Conservation (phyloP, 37 sponge, comb jelly and placozoan genomes). For the Diacarnus erythraeanus region DNA sequence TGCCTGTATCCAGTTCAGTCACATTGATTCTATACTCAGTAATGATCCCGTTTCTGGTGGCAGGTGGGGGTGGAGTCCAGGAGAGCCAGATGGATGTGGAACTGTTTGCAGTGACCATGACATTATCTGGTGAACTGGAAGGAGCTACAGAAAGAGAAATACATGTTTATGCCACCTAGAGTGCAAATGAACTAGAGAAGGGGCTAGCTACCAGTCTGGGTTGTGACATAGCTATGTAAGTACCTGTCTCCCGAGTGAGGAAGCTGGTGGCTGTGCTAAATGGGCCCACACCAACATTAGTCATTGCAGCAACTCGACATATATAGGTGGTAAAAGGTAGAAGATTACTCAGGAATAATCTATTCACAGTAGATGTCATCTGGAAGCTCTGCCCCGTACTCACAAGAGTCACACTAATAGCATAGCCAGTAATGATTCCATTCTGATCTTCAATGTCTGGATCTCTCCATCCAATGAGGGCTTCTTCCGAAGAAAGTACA, state of each 20-base stretch:
- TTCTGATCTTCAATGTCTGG: conserved; percentile 32
- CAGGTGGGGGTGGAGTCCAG: conserved; percentile 24
- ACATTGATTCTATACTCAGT: conserved; percentile 29
- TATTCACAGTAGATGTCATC: neutral
- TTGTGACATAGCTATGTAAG: neutral
- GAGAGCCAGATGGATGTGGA: conserved; percentile 5
- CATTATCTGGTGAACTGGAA: conserved; percentile 9
- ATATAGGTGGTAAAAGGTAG: conserved; percentile 18
- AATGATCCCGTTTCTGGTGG: conserved; percentile 32
- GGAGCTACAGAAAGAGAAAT: conserved; percentile 10
- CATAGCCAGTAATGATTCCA: conserved; percentile 33
- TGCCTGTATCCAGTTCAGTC: conserved; percentile 30
- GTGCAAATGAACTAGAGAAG: too few species aligned
- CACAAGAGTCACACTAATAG: neutral
- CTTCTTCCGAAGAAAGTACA: neutral
- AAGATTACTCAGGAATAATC: neutral
- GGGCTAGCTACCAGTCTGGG: neutral
- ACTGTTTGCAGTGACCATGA: neutral
- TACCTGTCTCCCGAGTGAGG: conserved; percentile 21
- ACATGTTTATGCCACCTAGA: neutral
- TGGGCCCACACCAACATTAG: conserved; percentile 22
- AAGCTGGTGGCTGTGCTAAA: conserved; percentile 15
- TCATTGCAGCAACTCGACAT: conserved; percentile 24
- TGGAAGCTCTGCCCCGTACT: conserved; percentile 8
- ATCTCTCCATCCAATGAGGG: neutral